Base-by-base conservation (phyloP, 2,888 invertebrate species). In the Anthrax anthrax region DNA sequence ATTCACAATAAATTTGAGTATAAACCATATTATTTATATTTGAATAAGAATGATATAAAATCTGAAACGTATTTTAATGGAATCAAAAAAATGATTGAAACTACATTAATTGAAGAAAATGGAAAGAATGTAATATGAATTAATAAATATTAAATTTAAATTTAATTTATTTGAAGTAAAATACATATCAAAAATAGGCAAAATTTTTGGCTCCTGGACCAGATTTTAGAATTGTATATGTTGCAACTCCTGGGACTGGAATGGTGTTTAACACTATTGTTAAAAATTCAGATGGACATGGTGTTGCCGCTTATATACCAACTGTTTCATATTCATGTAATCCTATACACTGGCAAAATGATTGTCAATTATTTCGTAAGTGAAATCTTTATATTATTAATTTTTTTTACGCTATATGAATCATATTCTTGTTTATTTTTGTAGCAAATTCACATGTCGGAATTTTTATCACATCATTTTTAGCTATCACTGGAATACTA, bases 181-280 rank as follows among this genome's bases (percentile, higher is more conserved):
- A 10, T 18, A 32, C 38, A 39, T n/a, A n/a, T n/a, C n/a, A n/a
- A n/a, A n/a, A n/a, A 4, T 17, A 49, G 49, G 42, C 46, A 9
- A 39, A 27, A 42, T 38, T 32, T 18, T 23, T 17, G n/a, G n/a
- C 4, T 2, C 38, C 29, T 13, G 50, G 39, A 23, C 39, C 46
- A 19, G 18, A 18, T 10, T 42, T 47, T 43, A 39, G 50, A 9
- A 36, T 39, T 40, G 16, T 37, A 16, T 50, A 45, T 41, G 18
- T 47, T 4, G 14, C 40, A 17, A 13, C 41, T 9, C 42, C 50
- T n/a, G 50, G 47, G 1, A 44, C 45, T 6, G 50, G 45, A 2
- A 42, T 50, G 2, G 17, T 50, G 16, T 42, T 45, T 18, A 47
- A 47, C 41, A 47, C 43, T 12, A 41, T 50, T 40, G 43, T 50